These are phyloP conservation scores for Champsocephalus gunnari DNA, from an alignment of 2,797 vertebrate genomes.

Conservation along the genomic window DNA sequence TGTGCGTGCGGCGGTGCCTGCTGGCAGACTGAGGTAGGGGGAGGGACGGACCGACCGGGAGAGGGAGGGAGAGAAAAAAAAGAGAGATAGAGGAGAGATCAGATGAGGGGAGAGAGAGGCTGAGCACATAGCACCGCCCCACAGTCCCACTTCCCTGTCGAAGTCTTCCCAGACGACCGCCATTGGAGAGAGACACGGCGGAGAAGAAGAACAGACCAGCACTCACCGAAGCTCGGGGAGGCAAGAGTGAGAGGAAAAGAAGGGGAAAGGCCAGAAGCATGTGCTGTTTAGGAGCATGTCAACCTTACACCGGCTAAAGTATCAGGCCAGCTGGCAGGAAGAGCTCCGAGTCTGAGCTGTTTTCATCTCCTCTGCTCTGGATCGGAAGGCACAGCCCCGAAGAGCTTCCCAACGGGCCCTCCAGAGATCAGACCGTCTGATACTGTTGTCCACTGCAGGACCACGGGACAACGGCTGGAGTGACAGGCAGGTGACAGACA, in stretches of 20 bases:
- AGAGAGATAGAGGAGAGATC: constrained; percentile 84
- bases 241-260: constrained; percentile 51
- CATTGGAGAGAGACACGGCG: constrained; percentile 80
- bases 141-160: constrained; percentile 86
- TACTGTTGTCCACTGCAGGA: constrained; percentile 58
- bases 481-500: constrained; percentile 78
- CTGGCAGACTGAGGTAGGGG: constrained; percentile 82
- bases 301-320: constrained; percentile 80
- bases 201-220: constrained; percentile 77
- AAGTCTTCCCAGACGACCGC: constrained; percentile 87
- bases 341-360: constrained; percentile 72
- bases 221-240: constrained; percentile 64
- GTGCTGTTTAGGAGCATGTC: constrained; percentile 78
- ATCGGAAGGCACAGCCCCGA: constrained; percentile 74
- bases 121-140: constrained; percentile 83
- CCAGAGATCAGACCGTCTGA: constrained; percentile 68
- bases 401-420: constrained; percentile 63
- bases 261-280: constrained; percentile 75
- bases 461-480: constrained; percentile 58
- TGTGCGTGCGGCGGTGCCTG: constrained; percentile 73
- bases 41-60: constrained; percentile 74
- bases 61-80: constrained; percentile 62
- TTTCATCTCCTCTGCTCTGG: constrained; percentile 71
- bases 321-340: constrained; percentile 81
- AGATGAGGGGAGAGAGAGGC: constrained; percentile 84